Evolutionary conservation across 2,113 vertebrate genomes (phyloP).

Genomic region (Drymodes brunneopygia): DNA sequence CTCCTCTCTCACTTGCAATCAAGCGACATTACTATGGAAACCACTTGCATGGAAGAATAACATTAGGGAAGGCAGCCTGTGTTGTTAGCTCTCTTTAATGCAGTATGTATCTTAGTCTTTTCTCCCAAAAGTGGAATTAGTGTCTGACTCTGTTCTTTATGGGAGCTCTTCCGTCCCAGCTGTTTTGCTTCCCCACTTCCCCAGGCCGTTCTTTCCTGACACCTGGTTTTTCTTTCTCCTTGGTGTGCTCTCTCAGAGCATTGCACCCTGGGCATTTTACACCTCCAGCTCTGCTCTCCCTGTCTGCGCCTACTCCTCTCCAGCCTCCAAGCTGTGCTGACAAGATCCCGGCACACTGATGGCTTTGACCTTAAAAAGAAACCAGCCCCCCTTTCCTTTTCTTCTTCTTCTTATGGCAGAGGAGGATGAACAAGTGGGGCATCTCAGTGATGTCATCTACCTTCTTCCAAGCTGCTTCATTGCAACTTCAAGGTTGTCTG

Average conservation of each 20-base stretch:
- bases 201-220: constrained; percentile 15
- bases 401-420: neutral
- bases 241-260: neutral
- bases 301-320: neutral
- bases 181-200: constrained; percentile 26
- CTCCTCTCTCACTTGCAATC: constrained; percentile 35
- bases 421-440: neutral
- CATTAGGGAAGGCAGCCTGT: constrained; percentile 23
- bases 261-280: neutral
- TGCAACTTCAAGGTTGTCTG: neutral
- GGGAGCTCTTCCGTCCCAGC: neutral
- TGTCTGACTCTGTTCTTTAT: constrained; percentile 48
- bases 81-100: constrained; percentile 40
- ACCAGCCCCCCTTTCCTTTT: neutral
- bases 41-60: constrained; percentile 39
- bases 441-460: neutral
- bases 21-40: constrained; percentile 57
- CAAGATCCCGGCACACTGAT: neutral
- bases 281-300: neutral
- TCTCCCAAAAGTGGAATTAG: constrained; percentile 46
- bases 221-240: constrained; percentile 44
- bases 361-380: neutral
- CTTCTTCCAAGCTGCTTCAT: neutral
- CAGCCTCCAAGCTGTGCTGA: neutral
- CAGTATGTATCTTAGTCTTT: constrained; percentile 29